Evolutionary conservation across 2,113 vertebrate species (phyloP).

Genomic region (Mohoua ochrocephala): DNA sequence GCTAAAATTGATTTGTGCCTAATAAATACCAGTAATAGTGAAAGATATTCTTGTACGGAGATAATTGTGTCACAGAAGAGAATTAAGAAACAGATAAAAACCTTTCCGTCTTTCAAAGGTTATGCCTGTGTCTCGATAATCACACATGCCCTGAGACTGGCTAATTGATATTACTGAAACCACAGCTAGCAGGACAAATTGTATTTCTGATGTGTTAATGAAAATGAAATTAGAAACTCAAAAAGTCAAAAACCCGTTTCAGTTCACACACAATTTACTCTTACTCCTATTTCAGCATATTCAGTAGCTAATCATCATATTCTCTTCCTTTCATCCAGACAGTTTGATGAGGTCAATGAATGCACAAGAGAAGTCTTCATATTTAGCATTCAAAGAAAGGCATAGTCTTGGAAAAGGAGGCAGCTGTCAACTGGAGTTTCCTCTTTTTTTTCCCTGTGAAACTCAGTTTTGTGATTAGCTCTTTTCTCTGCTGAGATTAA

Average conservation of each 20-base stretch:
- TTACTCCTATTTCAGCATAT: background rate
- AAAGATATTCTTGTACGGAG: background rate
- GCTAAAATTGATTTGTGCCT: background rate
- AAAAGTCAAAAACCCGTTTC: background rate
- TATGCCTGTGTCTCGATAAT: background rate
- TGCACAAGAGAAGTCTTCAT: background rate
- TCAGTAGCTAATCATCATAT: background rate
- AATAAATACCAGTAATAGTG: background rate
- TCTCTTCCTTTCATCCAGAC: background rate
- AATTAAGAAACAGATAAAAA: background rate
- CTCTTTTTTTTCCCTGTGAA: background rate
- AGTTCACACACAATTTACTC: background rate
- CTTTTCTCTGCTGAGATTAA: background rate
- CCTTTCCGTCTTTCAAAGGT: background rate
- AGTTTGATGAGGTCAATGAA: constrained; percentile 9
- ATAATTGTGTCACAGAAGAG: background rate
- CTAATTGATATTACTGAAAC: constrained; percentile 42
- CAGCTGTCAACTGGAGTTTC: background rate
- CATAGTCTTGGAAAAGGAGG: background rate
- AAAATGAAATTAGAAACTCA: constrained; percentile 34
- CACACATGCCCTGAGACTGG: background rate
- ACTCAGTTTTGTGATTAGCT: background rate
- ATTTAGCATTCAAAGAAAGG: background rate
- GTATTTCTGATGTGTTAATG: constrained; percentile 22
- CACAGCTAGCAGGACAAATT: constrained; percentile 13